Conservation (phyloP, 2,113 vertebrate genomes). For the Spea multiplicata region DNA sequence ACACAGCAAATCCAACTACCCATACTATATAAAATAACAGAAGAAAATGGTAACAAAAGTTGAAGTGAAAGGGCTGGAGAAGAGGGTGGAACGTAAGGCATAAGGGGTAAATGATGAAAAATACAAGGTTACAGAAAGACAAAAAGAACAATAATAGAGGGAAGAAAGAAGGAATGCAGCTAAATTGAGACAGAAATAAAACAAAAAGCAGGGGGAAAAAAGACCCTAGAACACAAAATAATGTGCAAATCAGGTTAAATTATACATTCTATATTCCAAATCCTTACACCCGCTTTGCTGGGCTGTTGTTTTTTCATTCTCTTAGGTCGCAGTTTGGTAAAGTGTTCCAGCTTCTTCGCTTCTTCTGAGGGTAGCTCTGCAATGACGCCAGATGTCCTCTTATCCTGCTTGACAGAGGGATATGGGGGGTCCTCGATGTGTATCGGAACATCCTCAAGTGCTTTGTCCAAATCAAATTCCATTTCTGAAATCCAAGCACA, state of each 20-base stretch:
- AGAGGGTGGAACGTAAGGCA: not conserved
- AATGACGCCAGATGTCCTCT: constrained; percentile 72
- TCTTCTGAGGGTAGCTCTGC: constrained; percentile 91
- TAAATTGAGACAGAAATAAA: no score
- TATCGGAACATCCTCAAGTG: constrained; percentile 87
- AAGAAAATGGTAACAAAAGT: no score
- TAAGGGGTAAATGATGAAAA: not conserved
- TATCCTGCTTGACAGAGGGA: constrained; percentile 67
- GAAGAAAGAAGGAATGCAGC: no score
- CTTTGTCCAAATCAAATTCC: constrained; percentile 97
- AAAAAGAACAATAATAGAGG: no score
- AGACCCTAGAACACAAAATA: no score
- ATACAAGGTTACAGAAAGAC: not conserved
- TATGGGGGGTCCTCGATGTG: constrained; percentile 79
- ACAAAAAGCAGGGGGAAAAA: no score
- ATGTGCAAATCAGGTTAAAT: no score
- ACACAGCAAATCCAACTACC: no score
- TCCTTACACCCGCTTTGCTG: constrained; percentile 83
- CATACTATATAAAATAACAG: no score
- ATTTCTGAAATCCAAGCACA: constrained; percentile 74
- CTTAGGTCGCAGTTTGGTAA: constrained; percentile 89
- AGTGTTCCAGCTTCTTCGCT: constrained; percentile 90
- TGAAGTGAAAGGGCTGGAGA: not conserved
- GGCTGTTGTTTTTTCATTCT: constrained; percentile 88
- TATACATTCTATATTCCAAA: not conserved